Evolutionary conservation across 2,113 vertebrate species (phyloP).

Genomic region (Camelus dromedarius): DNA sequence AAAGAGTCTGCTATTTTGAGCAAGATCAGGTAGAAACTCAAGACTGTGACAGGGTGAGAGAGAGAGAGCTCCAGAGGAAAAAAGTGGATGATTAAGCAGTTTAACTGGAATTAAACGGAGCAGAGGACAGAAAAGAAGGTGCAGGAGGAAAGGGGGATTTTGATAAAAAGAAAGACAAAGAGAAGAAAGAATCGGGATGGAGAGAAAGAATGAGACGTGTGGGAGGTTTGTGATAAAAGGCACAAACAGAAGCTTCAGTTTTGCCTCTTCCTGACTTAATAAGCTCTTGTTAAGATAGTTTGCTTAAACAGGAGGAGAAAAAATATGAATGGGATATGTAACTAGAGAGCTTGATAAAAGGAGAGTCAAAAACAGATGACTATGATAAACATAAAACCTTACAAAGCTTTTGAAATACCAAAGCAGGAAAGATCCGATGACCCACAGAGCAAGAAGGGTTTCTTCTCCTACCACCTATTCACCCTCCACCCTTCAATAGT

Average conservation of each 20-base stretch:
- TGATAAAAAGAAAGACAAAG: background rate
- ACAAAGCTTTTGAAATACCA: slow-evolving; percentile 52
- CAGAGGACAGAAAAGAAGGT: background rate
- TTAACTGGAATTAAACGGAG: background rate
- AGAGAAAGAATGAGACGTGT: slow-evolving; percentile 1
- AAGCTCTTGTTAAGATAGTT: background rate
- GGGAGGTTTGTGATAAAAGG: background rate
- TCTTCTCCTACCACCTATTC: background rate
- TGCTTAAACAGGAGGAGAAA: slow-evolving; percentile 1
- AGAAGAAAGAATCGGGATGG: background rate
- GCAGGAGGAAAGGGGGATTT: background rate
- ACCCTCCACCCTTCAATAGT: background rate
- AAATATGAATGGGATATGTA: background rate
- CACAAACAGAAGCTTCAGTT: background rate
- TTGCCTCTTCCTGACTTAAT: background rate
- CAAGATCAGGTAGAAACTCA: background rate
- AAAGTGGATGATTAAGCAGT: background rate
- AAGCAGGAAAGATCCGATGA: slow-evolving; percentile 62
- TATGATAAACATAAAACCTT: slow-evolving; percentile 70
- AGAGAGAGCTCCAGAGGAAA: background rate
- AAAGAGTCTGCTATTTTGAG: background rate
- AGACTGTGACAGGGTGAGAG: background rate
- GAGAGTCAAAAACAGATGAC: slow-evolving; percentile 55
- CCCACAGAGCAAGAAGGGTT: background rate
- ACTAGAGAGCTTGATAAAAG: background rate